phyloP scores from a whole-genome alignment of 2,797 vertebrate genomes.

The Coreius guichenoti region DNA sequence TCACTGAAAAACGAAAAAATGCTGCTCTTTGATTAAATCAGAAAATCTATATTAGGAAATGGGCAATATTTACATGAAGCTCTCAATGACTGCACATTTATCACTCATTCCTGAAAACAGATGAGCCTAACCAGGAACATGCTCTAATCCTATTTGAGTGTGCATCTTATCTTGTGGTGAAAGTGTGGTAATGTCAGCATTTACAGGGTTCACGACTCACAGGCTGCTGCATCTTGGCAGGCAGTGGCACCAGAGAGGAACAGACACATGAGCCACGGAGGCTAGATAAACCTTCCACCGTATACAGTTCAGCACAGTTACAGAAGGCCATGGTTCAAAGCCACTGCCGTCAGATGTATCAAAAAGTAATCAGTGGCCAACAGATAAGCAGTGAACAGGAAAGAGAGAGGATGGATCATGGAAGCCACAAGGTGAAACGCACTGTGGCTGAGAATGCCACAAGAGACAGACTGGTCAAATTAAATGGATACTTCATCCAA shows the following conservation, averaged over 20 bases:
- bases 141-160: conserved; percentile 41
- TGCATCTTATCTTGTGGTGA: conserved; percentile 36
- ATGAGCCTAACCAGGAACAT: background rate
- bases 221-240: conserved; percentile 21
- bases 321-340: conserved; percentile 35
- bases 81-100: conserved; percentile 8
- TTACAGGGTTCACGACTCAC: conserved; percentile 24
- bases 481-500: background rate
- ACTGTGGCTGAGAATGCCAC: background rate
- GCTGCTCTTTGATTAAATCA: background rate
- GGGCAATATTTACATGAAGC: background rate
- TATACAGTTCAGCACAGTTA: conserved; percentile 31
- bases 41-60: background rate
- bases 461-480: background rate
- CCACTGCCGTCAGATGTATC: conserved; percentile 31
- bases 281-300: conserved; percentile 23
- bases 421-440: background rate
- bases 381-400: conserved; percentile 29
- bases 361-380: conserved; percentile 42
- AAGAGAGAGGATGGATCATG: conserved; percentile 12
- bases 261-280: conserved; percentile 17
- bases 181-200: conserved; percentile 39
- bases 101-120: conserved; percentile 25
- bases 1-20: background rate
- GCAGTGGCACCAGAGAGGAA: conserved; percentile 19